Base-by-base conservation (phyloP, 2,113 vertebrate species). In the Cettia cetti region DNA sequence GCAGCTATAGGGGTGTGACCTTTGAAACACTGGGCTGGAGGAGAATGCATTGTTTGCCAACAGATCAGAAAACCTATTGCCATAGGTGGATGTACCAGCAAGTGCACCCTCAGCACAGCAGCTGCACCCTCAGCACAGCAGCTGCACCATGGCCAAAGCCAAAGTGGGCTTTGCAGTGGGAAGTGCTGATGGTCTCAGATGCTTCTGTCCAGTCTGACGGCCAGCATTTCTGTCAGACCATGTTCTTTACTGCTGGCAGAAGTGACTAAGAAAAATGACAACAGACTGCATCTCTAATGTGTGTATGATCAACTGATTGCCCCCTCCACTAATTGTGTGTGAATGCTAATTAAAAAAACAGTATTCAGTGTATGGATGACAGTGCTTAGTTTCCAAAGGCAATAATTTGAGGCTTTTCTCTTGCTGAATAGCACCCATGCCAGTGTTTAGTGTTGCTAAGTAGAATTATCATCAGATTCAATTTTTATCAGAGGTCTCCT, bases 361-460 rank as follows among this genome's bases (percentile, higher is more conserved):
- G 50, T 84, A 18, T 68, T 91, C 40, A 89, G 45, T 54, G 47
- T 84, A 63, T 71, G 17, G 70, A 79, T 92, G 84, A 76, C 45
- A 95, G 74, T 90, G 52, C 59, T 70, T 95, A 54, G n/a, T 91
- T 95, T 92, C 54, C 78, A 91, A 91, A 97, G 66, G 60, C 89
- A 89, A 22, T 87, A 94, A 94, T 92, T 94, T 72, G 77, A 75
- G 70, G 45, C 66, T 95, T 91, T 92, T 84, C 61, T 91, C 35
- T 82, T 94, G 49, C 57, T 95, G 75, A 96, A 77, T 82, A 92
- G 33, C 84, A 89, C 49, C 65, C 70, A 24, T 82, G 59, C 33
- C 49, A 91, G 66, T 87, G 61, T 90, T 95, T 82, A 72, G n/a
- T 85, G 45, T 76, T 94, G 54, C 45, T 92, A n/a, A 59, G 45